Conservation (phyloP, 1,140 invertebrate genomes). For the Drosophila sucinea region DNA sequence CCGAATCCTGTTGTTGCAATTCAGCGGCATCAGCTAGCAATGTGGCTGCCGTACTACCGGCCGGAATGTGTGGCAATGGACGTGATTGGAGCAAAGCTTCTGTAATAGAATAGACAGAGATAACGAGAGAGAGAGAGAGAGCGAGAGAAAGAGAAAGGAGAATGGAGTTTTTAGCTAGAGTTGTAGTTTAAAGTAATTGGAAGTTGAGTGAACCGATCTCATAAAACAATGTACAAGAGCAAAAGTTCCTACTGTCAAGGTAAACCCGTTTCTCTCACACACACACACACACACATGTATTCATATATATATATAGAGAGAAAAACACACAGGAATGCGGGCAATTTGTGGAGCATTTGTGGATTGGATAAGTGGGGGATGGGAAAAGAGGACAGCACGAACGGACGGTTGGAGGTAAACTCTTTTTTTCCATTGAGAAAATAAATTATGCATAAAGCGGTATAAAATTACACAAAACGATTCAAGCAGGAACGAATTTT, state of each 20-base stretch:
- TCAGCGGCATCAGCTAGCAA: conserved; percentile 60
- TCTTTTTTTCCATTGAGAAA: conserved; percentile 61
- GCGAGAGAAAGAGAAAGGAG: conserved; percentile 1
- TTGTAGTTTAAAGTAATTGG: not conserved
- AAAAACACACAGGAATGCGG: conserved; percentile 60
- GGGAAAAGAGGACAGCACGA: not conserved
- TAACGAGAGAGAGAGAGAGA: conserved; percentile 1
- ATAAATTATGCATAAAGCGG: conserved; percentile 77
- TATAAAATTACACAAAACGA: conserved; percentile 70
- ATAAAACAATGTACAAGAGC: conserved; percentile 14
- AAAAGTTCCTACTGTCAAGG: conserved; percentile 33
- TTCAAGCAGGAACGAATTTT: conserved; percentile 36
- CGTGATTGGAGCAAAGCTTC: conserved; percentile 95
- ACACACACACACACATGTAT: conserved; percentile 7
- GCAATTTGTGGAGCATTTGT: conserved; percentile 57
- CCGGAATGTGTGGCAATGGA: conserved; percentile 94
- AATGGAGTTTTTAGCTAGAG: not conserved
- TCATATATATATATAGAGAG: not conserved
- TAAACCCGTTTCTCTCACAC: conserved; percentile 66
- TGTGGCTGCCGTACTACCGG: conserved; percentile 76
- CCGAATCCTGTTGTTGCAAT: conserved; percentile 51
- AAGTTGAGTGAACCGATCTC: conserved; percentile 36
- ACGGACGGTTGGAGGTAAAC: not conserved
- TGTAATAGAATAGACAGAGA: conserved; percentile 84
- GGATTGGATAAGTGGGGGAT: conserved; percentile 5